phyloP scores from a whole-genome alignment of 1,140 invertebrate genomes.

The Coenobita brevimanus region DNA sequence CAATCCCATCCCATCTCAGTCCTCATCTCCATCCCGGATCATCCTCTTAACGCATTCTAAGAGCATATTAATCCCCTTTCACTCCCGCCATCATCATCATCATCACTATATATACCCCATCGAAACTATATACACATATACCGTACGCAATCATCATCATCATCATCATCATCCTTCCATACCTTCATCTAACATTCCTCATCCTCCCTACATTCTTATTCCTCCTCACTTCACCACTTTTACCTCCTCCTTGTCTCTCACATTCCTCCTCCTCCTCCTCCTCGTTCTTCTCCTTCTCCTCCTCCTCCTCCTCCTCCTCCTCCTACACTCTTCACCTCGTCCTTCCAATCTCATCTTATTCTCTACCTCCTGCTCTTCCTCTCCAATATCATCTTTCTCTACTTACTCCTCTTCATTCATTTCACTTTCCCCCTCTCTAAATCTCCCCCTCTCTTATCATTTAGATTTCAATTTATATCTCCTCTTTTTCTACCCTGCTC shows the following conservation, averaged over 20 bases:
- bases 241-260: not conserved
- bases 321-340: not conserved
- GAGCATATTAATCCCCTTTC: too few species aligned
- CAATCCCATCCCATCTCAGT: too few species aligned
- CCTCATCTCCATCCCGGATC: too few species aligned
- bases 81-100: too few species aligned
- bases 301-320: not conserved
- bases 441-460: not conserved
- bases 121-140: too few species aligned
- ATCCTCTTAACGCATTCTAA: too few species aligned
- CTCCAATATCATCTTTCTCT: not conserved
- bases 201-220: not conserved
- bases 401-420: not conserved
- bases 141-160: too few species aligned
- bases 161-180: too few species aligned
- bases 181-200: too few species aligned
- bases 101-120: too few species aligned
- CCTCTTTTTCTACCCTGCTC: not conserved
- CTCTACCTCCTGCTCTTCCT: conserved; percentile 2
- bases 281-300: not conserved
- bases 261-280: not conserved
- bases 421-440: not conserved
- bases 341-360: not conserved
- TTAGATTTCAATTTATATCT: too few species aligned
- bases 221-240: not conserved